phyloP scores from a whole-genome alignment of 2,797 vertebrate species.

The Podarcis lilfordi region DNA sequence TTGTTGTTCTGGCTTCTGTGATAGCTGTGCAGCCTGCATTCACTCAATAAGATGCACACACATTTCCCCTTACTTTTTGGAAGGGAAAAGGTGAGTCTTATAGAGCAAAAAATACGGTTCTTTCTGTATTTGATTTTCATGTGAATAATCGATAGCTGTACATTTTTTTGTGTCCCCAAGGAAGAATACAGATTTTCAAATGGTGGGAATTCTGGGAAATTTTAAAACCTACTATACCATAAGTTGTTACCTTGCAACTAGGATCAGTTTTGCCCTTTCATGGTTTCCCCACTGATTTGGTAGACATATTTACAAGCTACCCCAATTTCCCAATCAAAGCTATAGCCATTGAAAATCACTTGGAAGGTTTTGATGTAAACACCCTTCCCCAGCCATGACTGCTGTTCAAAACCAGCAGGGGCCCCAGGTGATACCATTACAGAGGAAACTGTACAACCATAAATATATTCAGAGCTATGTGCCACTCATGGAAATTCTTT shows the following conservation, averaged over 20 bases:
- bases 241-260: not conserved
- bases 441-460: not conserved
- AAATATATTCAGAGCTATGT: not conserved
- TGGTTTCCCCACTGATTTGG: not conserved
- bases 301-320: not conserved
- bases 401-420: not conserved
- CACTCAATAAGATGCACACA: too few species aligned
- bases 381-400: not conserved
- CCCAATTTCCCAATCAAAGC: not conserved
- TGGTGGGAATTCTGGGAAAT: not conserved
- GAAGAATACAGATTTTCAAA: not conserved
- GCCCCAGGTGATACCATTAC: too few species aligned
- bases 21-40: too few species aligned
- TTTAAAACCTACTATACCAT: not conserved
- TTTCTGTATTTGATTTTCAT: not conserved
- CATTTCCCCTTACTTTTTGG: too few species aligned
- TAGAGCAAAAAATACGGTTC: too few species aligned
- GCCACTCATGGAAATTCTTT: not conserved
- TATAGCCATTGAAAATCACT: constrained; percentile 8
- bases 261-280: not conserved
- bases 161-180: not conserved
- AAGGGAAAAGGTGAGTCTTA: too few species aligned
- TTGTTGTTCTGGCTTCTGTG: too few species aligned
- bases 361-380: not conserved
- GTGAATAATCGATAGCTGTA: too few species aligned